Conservation (phyloP, 1,140 invertebrate species). For the Drosophila leontia region DNA sequence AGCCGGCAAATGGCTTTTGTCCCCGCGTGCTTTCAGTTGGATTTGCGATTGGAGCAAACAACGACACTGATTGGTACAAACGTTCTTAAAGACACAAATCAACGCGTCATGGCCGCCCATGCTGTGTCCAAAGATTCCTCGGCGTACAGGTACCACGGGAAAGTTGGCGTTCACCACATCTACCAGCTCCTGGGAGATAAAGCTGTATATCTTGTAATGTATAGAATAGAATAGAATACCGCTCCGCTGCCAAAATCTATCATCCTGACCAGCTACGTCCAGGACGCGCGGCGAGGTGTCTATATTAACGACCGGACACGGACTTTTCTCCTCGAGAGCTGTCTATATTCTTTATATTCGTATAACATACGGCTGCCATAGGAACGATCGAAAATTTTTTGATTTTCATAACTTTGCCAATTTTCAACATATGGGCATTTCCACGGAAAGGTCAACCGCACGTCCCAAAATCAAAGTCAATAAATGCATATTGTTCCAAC, state of each 20-base stretch:
- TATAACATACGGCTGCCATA: too few relatives aligned
- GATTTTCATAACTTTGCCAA: too few relatives aligned
- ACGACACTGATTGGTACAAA: conserved; percentile 95
- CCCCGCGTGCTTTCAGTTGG: conserved; percentile 95
- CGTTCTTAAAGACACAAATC: conserved; percentile 95
- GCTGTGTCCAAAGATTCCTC: conserved; percentile 95
- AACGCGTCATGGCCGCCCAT: conserved; percentile 99
- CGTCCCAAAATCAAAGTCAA: too few relatives aligned
- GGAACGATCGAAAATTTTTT: too few relatives aligned
- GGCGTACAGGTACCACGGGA: conserved; percentile 87
- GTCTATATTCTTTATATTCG: conserved; percentile 56
- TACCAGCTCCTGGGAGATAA: conserved; percentile 96
- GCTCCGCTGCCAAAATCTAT: conserved; percentile 98
- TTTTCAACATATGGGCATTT: too few relatives aligned
- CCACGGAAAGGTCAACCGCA: too few relatives aligned
- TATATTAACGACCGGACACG: conserved; percentile 93
- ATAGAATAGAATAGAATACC: conserved; percentile 99
- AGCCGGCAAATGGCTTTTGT: conserved; percentile 92
- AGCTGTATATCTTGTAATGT: conserved; percentile 98
- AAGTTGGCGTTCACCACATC: conserved; percentile 92
- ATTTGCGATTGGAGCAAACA: conserved; percentile 98
- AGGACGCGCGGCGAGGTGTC: conserved; percentile 98
- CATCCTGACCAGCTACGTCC: conserved; percentile 95
- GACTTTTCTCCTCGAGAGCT: conserved; percentile 87
- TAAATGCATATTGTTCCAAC: too few relatives aligned